phyloP scores from a whole-genome alignment of 1,140 invertebrate species.

The Apis dorsata region DNA sequence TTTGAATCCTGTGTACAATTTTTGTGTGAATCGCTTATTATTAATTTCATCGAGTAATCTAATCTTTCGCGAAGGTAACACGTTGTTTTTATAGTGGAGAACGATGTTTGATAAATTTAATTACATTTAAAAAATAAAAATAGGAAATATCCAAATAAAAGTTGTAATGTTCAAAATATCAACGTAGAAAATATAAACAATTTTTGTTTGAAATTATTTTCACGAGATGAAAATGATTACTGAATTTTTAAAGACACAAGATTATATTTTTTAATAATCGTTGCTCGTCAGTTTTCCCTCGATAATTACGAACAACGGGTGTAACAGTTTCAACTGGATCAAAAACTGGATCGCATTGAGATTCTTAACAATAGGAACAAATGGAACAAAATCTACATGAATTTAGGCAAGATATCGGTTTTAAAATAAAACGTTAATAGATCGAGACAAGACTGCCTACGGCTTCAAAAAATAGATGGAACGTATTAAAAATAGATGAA shows the following conservation, averaged over 20 bases:
- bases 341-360: background rate
- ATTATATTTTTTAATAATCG: background rate
- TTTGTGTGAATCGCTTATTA: too few species aligned
- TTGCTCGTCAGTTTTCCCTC: background rate
- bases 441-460: background rate
- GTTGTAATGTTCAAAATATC: too few species aligned
- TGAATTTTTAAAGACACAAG: too few species aligned
- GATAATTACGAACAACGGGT: background rate
- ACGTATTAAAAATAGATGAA: too few species aligned
- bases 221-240: too few species aligned
- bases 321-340: background rate
- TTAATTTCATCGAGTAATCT: background rate
- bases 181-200: too few species aligned
- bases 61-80: background rate
- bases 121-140: too few species aligned
- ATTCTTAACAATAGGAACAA: conserved; percentile 1
- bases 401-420: background rate
- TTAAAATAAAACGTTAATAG: background rate
- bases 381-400: background rate
- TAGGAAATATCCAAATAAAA: too few species aligned
- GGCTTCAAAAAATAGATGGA: background rate
- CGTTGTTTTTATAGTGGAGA: background rate
- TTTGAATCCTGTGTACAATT: too few species aligned
- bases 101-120: too few species aligned
- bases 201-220: too few species aligned